A percentile compares a stretch with the other conserved stretches of the same genome.
These are phyloP conservation scores for Coregonus sp. DNA, from an alignment of 2,797 vertebrate genomes.

Conservation along the genomic window DNA sequence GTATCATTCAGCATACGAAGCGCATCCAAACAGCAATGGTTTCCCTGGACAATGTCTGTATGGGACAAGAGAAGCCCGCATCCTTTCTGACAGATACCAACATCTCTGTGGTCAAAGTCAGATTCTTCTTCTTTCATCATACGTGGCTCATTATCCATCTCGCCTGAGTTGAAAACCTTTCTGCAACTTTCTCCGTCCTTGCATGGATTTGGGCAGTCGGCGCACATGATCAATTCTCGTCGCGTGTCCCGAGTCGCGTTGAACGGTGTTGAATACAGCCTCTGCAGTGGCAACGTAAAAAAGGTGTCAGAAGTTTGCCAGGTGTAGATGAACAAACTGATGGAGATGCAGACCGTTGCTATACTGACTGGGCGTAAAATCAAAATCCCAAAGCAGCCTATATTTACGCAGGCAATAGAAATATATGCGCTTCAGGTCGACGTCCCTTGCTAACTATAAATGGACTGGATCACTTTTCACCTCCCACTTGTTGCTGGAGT, in stretches of 20 bases:
- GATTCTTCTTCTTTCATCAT: slow-evolving; percentile 8
- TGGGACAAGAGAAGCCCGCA: slow-evolving; percentile 57
- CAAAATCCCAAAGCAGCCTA: too few species aligned
- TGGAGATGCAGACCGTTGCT: not conserved
- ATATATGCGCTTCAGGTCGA: too few species aligned
- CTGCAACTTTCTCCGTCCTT: slow-evolving; percentile 16
- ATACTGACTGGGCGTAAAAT: not conserved
- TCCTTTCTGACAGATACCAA: slow-evolving; percentile 57
- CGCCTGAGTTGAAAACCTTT: slow-evolving; percentile 17
- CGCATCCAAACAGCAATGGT: slow-evolving; percentile 63
- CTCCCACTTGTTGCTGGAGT: too few species aligned
- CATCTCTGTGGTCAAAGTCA: slow-evolving; percentile 6
- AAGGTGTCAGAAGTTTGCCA: not conserved
- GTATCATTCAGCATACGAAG: slow-evolving; percentile 52
- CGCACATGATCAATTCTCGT: slow-evolving; percentile 43
- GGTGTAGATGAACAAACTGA: not conserved
- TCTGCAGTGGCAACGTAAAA: not conserved
- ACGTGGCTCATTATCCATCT: slow-evolving; percentile 45
- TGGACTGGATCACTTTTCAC: too few species aligned
- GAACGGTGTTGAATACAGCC: not conserved
- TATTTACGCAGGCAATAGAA: not conserved
- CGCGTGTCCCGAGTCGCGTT: not conserved
- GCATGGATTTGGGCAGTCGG: slow-evolving; percentile 44
- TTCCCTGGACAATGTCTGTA: slow-evolving; percentile 6
- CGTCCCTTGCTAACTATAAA: too few species aligned